phyloP scores from a whole-genome alignment of 2,888 invertebrate genomes.

The Ochropacha duplaris region DNA sequence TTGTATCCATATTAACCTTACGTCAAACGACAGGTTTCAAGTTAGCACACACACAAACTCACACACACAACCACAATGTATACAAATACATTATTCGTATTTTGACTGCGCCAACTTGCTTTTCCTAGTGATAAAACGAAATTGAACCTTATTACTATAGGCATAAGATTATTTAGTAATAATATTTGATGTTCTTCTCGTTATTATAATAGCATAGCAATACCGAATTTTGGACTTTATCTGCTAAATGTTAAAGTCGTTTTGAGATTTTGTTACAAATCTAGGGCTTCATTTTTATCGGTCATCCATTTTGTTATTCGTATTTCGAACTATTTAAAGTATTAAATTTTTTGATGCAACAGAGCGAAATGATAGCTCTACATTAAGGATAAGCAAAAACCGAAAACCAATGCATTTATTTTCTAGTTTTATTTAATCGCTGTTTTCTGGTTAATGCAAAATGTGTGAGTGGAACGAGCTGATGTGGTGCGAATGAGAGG shows the following conservation, averaged over 20 bases:
- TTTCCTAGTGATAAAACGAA: neutral
- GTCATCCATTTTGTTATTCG: no score
- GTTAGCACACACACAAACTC: neutral
- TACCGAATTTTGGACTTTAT: neutral
- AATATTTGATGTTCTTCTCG: neutral
- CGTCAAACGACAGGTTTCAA: neutral
- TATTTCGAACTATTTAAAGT: no score
- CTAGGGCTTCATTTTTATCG: neutral
- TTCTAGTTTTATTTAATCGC: constrained; percentile 17
- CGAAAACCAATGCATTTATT: neutral
- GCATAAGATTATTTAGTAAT: neutral
- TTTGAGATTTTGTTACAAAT: no score
- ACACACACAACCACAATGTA: neutral
- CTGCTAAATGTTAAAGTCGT: neutral
- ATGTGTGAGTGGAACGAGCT: constrained; percentile 36
- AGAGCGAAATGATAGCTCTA: no score
- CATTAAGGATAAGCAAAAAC: neutral
- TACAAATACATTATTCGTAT: neutral
- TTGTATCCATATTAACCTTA: neutral
- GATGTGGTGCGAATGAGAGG: constrained; percentile 24
- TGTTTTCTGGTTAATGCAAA: constrained; percentile 17
- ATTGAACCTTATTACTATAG: neutral
- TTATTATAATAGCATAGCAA: no score
- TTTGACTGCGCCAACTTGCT: neutral
- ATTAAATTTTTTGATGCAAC: no score